phyloP scores from a whole-genome alignment of 2,888 invertebrate species.

The Lepidochrysops patricia region DNA sequence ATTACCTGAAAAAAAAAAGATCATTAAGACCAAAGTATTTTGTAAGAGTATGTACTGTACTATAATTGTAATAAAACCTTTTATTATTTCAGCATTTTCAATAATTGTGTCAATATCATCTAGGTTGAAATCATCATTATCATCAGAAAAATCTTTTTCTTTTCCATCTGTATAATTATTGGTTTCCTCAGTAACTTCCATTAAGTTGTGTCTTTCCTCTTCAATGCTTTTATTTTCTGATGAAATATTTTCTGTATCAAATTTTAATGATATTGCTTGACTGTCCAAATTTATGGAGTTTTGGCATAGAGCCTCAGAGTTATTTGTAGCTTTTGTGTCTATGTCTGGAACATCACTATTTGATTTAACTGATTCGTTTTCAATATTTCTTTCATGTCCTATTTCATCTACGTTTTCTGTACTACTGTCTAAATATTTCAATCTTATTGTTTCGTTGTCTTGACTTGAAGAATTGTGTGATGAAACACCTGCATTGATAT shows the following conservation, averaged over 20 bases:
- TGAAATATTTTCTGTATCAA: neutral
- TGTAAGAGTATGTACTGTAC: no score
- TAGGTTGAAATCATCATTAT: slow-evolving; percentile 41
- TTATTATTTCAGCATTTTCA: slow-evolving; percentile 47
- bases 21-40: neutral
- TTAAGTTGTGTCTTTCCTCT: slow-evolving; percentile 13
- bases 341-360: neutral
- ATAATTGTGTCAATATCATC: slow-evolving; percentile 54
- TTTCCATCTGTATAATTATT: slow-evolving; percentile 19
- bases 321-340: neutral
- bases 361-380: neutral
- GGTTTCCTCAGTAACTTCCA: slow-evolving; percentile 17
- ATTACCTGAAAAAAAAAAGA: slow-evolving; percentile 21
- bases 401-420: slow-evolving; percentile 12
- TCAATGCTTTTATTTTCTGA: neutral
- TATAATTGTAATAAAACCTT: no score
- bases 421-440: neutral
- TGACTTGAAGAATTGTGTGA: slow-evolving; percentile 9
- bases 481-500: neutral
- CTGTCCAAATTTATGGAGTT: neutral
- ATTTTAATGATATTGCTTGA: neutral
- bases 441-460: neutral
- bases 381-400: neutral
- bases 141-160: slow-evolving; percentile 38
- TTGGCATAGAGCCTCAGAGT: neutral